These are phyloP conservation scores for Acanthiza pusilla DNA, from an alignment of 2,797 vertebrate genomes.

Conservation along the genomic window DNA sequence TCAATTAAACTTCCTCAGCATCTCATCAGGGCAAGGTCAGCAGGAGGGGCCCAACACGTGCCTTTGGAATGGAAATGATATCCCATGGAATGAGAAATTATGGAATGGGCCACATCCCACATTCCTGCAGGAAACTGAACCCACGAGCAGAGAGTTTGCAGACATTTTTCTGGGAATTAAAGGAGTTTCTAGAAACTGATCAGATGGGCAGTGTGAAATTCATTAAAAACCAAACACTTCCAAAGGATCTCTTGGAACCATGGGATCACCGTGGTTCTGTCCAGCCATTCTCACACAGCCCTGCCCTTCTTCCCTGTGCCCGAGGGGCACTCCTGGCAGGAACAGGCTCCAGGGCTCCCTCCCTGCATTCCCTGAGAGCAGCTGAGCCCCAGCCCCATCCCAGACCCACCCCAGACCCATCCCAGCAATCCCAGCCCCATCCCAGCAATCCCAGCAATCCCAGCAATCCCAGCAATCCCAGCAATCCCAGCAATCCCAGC, in stretches of 20 bases:
- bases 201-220: not conserved
- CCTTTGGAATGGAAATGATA: accelerated
- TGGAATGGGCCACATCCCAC: accelerated
- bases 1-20: not conserved
- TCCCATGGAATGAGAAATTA: not conserved
- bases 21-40: not conserved
- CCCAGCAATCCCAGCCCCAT: not conserved
- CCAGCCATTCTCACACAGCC: not conserved
- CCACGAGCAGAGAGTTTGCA: not conserved
- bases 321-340: accelerated
- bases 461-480: not conserved
- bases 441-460: too few species aligned
- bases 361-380: not conserved
- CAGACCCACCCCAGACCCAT: too few species aligned
- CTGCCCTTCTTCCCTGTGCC: not conserved
- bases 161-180: not conserved
- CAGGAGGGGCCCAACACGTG: not conserved
- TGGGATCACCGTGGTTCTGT: accelerated
- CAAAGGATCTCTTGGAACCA: not conserved
- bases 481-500: not conserved
- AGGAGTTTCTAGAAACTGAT: not conserved
- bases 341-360: not conserved
- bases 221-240: not conserved
- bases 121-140: not conserved
- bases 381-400: not conserved